These are phyloP conservation scores for Tridacna gigas DNA, from an alignment of 2,888 invertebrate species.

Conservation along the genomic window DNA sequence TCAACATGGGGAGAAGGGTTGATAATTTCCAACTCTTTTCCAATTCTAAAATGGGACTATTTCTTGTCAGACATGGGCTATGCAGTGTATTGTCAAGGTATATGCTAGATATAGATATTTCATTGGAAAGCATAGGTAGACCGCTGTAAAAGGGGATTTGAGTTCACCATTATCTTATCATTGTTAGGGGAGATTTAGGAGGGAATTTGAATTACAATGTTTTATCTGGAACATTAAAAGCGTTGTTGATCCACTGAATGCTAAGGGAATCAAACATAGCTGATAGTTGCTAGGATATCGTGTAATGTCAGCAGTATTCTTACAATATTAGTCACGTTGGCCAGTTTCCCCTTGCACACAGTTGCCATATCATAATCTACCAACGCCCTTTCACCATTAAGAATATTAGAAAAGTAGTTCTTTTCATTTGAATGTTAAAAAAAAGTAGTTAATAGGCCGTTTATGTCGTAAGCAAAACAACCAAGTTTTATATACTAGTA, in stretches of 20 bases:
- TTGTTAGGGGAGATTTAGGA: constrained; percentile 30
- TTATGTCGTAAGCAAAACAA: neutral
- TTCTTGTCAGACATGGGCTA: neutral
- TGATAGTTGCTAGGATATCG: constrained; percentile 59
- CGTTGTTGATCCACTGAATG: constrained; percentile 50
- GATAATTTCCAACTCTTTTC: too few relatives aligned
- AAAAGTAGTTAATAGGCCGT: too few relatives aligned
- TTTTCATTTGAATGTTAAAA: too few relatives aligned
- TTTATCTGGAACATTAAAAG: constrained; percentile 58
- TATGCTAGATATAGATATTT: neutral
- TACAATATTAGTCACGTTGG: constrained; percentile 28
- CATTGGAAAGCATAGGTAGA: constrained; percentile 10
- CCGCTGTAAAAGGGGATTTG: constrained; percentile 9
- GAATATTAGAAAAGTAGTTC: neutral
- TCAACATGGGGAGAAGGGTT: too few relatives aligned
- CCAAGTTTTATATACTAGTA: neutral
- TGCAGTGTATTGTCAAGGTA: neutral
- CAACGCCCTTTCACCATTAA: neutral
- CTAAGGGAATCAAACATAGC: constrained; percentile 48
- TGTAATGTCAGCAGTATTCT: constrained; percentile 39
- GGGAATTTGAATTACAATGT: constrained; percentile 44
- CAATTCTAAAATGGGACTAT: too few relatives aligned
- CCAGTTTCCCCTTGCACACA: neutral
- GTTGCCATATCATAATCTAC: neutral
- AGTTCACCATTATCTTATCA: constrained; percentile 38